Conservation (phyloP, 2,797 vertebrate genomes). For the Apogon talboti region DNA sequence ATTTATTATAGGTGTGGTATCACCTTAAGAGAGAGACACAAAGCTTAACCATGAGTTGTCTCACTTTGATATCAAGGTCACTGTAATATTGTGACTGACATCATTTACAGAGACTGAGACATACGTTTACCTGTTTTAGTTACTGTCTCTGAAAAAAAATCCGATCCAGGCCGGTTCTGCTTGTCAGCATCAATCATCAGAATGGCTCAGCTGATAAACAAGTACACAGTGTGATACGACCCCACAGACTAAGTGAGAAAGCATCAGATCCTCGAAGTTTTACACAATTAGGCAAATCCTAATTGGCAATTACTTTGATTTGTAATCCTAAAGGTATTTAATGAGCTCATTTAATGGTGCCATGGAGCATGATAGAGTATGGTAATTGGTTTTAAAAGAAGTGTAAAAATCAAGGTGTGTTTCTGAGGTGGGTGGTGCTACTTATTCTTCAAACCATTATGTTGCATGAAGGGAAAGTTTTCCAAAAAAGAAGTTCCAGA, state of each 20-base stretch:
- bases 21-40: slow-evolving; percentile 11
- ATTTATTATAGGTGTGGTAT: background rate
- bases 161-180: slow-evolving; percentile 49
- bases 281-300: slow-evolving; percentile 85
- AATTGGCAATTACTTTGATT: slow-evolving; percentile 86
- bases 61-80: slow-evolving; percentile 30
- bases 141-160: slow-evolving; percentile 35
- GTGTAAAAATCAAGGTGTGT: slow-evolving; percentile 71
- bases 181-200: slow-evolving; percentile 59
- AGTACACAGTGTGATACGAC: slow-evolving; percentile 26
- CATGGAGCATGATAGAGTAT: slow-evolving; percentile 79
- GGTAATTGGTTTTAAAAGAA: slow-evolving; percentile 79
- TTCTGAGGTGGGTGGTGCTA: slow-evolving; percentile 51
- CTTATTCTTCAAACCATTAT: slow-evolving; percentile 41
- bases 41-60: slow-evolving; percentile 27
- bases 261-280: slow-evolving; percentile 72
- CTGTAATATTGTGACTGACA: slow-evolving; percentile 9
- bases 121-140: slow-evolving; percentile 29
- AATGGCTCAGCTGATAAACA: slow-evolving; percentile 50
- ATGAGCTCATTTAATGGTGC: slow-evolving; percentile 84
- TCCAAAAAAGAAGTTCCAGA: slow-evolving; percentile 28
- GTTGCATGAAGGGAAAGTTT: slow-evolving; percentile 47
- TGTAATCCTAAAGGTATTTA: slow-evolving; percentile 83
- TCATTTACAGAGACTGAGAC: slow-evolving; percentile 32
- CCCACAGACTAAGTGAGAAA: slow-evolving; percentile 49